Percentiles rank a stretch among this genome's conserved stretches.
phyloP scores from a whole-genome alignment of 2,888 invertebrate species.

The Dynastes grantii region DNA sequence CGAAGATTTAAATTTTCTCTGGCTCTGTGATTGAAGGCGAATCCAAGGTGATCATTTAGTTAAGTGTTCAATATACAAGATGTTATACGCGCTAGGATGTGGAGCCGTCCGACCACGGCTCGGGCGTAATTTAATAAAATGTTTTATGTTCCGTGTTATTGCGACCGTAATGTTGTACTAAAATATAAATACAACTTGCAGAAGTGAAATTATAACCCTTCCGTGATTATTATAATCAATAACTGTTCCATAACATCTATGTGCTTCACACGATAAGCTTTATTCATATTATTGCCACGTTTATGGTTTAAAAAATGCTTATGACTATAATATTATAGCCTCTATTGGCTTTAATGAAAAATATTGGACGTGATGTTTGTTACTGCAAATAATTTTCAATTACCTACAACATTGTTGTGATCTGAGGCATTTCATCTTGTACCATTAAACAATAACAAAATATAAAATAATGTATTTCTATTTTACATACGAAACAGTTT shows the following conservation, averaged over 20 bases:
- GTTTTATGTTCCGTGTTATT: slow-evolving; percentile 39
- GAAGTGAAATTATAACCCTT: slow-evolving; percentile 39
- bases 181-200: slow-evolving; percentile 35
- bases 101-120: slow-evolving; percentile 29
- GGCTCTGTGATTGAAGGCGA: slow-evolving; percentile 39
- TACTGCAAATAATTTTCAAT: too few species aligned
- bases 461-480: too few species aligned
- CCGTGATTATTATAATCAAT: slow-evolving; percentile 25
- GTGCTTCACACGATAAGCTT: neutral
- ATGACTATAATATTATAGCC: neutral
- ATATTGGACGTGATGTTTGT: too few species aligned
- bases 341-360: neutral
- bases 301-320: neutral
- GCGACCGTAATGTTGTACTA: slow-evolving; percentile 29
- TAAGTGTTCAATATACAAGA: slow-evolving; percentile 45
- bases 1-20: slow-evolving; percentile 42
- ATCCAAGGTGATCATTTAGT: slow-evolving; percentile 42
- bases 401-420: too few species aligned
- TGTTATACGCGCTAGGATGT: slow-evolving; percentile 26
- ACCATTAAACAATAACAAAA: too few species aligned
- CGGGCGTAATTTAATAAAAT: slow-evolving; percentile 43
- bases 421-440: too few species aligned
- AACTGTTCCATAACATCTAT: slow-evolving; percentile 12
- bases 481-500: too few species aligned
- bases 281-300: slow-evolving; percentile 1